Base-by-base conservation (phyloP, 2,888 invertebrate species). In the Tenthredo livida region DNA sequence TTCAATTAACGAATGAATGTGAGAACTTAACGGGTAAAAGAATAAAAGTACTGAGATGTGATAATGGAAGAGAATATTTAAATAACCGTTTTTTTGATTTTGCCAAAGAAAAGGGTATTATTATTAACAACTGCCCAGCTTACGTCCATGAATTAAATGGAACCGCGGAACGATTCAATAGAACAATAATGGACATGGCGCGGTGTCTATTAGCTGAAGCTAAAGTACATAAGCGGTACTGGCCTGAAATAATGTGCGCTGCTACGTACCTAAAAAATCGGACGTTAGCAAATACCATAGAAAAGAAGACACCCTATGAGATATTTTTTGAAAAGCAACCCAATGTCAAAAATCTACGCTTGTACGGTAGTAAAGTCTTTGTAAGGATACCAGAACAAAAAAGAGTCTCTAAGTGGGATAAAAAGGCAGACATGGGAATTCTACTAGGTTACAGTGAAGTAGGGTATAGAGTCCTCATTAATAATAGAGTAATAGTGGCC, bases 351-450 rank as follows among this genome's bases (percentile, higher is more conserved):
- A 10, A 86, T 83, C 67, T 85, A 58, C n/a, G 43, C 17, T 33
- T 85, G 15, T 85, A 86, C 65, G 86, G 86, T 1, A 86, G 86
- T 85, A 54, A n/a, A 85, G 78, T 86, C 29, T 67, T 82, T 75
- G 85, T 86, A 15, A 17, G 84, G 82, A 80, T 61, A 17, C 86
- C 86, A 40, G 85, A 86, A 85, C 17, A 61, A 17, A 54, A 72
- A 47, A 86, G 86, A 84, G 43, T 37, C 47, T 80, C 85, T 5
- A 86, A 86, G 78, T 85, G 84, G 86, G 84, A 86, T 33, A 86
- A 58, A 37, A 87, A 86, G 37, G 85, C 86, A 33, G 82, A 87
- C n/a, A 9, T 84, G 29, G 86, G 86, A 47, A 85, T 86, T 47
- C 78, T 86, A 21, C 25, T 86, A 75, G 83, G 84, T 6, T 86